These are phyloP conservation scores for Margaritifera margaritifera DNA, from an alignment of 2,888 invertebrate species.

Conservation along the genomic window DNA sequence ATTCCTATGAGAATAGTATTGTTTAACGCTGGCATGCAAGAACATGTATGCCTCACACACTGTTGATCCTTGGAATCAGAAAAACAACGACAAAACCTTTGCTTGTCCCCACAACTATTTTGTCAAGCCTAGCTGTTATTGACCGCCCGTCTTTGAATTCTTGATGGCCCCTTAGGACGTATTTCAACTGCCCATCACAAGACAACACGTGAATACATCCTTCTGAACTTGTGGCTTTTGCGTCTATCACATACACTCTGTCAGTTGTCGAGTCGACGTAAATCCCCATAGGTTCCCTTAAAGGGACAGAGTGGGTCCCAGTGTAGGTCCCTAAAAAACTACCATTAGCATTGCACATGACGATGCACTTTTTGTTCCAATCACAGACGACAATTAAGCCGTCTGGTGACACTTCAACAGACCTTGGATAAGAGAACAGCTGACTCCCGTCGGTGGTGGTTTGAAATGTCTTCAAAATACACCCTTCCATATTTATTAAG, in stretches of 20 bases:
- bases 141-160: constrained; percentile 35
- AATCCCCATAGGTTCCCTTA: constrained; percentile 39
- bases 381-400: constrained; percentile 42
- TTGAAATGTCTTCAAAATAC: constrained; percentile 24
- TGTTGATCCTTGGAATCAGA: too few species aligned
- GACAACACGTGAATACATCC: constrained; percentile 28
- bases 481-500: constrained; percentile 28
- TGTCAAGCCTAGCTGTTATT: constrained; percentile 18
- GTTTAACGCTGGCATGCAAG: too few species aligned
- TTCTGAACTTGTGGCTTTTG: constrained; percentile 16
- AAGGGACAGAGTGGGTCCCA: constrained; percentile 26
- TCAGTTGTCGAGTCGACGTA: constrained; percentile 16
- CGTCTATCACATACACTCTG: constrained; percentile 32
- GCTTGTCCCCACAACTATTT: constrained; percentile 28
- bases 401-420: constrained; percentile 32
- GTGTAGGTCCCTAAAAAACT: constrained; percentile 31
- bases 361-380: constrained; percentile 40
- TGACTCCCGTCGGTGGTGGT: constrained; percentile 6
- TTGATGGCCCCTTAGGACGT: constrained; percentile 23
- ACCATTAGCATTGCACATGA: constrained; percentile 36
- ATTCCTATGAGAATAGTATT: too few species aligned
- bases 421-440: constrained; percentile 42
- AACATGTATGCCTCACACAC: too few species aligned
- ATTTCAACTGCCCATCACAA: constrained; percentile 22
- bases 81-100: constrained; percentile 30